Evolutionary conservation across 1,140 invertebrate genomes (phyloP).

Genomic region (Wiebesia pumilae): DNA sequence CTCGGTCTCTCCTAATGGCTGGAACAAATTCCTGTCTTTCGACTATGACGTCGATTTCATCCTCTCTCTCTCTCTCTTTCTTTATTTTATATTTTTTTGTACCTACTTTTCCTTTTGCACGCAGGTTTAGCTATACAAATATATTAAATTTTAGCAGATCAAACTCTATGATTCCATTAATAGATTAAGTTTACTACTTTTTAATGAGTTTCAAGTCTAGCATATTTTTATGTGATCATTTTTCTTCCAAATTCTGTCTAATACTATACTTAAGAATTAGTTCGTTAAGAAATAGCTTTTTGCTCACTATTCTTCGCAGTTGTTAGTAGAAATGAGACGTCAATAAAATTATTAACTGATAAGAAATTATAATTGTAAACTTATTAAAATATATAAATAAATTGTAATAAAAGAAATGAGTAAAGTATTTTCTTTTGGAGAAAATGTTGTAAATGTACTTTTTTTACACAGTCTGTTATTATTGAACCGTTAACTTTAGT

Average conservation of each 20-base stretch:
- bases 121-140: background rate
- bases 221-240: background rate
- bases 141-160: constrained; percentile 7
- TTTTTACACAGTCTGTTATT: too few relatives aligned
- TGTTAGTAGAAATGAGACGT: too few relatives aligned
- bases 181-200: constrained; percentile 1
- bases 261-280: background rate
- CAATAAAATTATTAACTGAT: too few relatives aligned
- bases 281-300: too few relatives aligned
- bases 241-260: background rate
- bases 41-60: background rate
- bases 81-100: background rate
- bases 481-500: too few relatives aligned
- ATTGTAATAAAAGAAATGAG: too few relatives aligned
- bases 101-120: background rate
- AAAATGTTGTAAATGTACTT: too few relatives aligned
- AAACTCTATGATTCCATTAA: background rate
- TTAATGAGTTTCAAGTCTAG: constrained; percentile 6
- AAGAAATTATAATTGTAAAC: too few relatives aligned
- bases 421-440: too few relatives aligned
- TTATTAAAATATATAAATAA: too few relatives aligned
- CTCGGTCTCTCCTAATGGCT: constrained; percentile 35
- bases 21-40: constrained; percentile 19
- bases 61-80: background rate
- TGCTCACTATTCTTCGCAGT: too few relatives aligned